Evolutionary conservation across 2,888 invertebrate genomes (phyloP), one percentile per base, ranked within the genome.

Genomic region (Brenthis hecate): DNA sequence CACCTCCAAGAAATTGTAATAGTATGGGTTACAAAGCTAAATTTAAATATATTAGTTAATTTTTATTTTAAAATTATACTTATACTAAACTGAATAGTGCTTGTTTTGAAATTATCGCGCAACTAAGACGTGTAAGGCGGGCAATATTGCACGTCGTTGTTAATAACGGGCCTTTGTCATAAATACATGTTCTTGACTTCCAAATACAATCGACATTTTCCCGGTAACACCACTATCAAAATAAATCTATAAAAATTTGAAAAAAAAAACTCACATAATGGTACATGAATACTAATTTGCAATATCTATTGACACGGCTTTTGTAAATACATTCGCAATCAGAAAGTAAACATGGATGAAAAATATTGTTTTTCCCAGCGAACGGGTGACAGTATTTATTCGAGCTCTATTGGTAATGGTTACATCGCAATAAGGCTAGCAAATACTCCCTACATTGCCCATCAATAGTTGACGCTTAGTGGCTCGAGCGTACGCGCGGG

Each of bases 381-480:
- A 72, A 72, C 73, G 74, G 70, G 74, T 76, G 79, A 76, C 77
- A 76, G 68, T 60, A 73, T 80, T 78, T 78, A 76, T 78, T 43
- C 50, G 54, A 61, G 60, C 55, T 76, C 76, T 74, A 74, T 70
- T 73, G 75, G 75, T 84, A 85, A 84, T 81, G 78, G 77, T 75
- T 76, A 85, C 87, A 86, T 83, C 84, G 80, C 79, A 79, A 81
- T 82, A 82, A 82, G 79, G 79, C 73, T 70, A 70, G 87, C 84
- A 91, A 90, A 91, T 83, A 91, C 43, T 56, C 78, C 78, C 85
- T 82, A 79, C 77, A 78, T 73, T 74, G 76, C 85, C 86, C 87
- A 87, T 90, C 88, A 88, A 85, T 86, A 80, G 82, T 82, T 88
- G 88, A 88, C 88, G 82, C 88, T 88, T 87, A 87, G 87, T 86